Conservation (phyloP, 2,888 invertebrate species). For the Taenaris catops region DNA sequence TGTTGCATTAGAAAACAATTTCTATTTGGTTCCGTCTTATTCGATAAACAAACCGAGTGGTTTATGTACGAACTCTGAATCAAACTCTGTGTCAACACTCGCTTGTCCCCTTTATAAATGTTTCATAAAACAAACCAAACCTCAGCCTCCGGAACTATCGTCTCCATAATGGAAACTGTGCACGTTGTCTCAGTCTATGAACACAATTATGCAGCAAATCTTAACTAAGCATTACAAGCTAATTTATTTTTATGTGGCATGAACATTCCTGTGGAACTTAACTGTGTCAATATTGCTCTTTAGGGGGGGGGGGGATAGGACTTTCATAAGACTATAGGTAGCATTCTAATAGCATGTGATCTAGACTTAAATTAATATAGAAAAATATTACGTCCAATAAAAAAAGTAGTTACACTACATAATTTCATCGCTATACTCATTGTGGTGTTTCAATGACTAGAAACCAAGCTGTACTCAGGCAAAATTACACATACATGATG, state of each 20-base stretch:
- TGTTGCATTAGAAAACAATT: constrained; percentile 20
- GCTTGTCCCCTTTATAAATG: too few species aligned
- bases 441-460: too few species aligned
- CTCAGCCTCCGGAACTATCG: constrained; percentile 13
- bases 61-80: too few species aligned
- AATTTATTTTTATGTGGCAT: constrained; percentile 75
- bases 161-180: constrained; percentile 22
- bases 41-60: too few species aligned
- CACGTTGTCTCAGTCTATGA: constrained; percentile 71
- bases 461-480: too few species aligned
- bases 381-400: too few species aligned
- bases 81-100: too few species aligned
- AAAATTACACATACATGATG: too few species aligned
- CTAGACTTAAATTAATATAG: too few species aligned
- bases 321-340: neutral
- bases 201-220: constrained; percentile 77
- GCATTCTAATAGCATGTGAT: neutral
- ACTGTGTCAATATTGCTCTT: constrained; percentile 43
- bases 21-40: constrained; percentile 12
- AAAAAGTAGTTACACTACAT: too few species aligned
- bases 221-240: constrained; percentile 78
- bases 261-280: constrained; percentile 61
- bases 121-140: neutral
- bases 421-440: too few species aligned
- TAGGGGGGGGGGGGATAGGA: neutral